Conservation (phyloP, 2,113 vertebrate species). For the Salvelinus namaycush region DNA sequence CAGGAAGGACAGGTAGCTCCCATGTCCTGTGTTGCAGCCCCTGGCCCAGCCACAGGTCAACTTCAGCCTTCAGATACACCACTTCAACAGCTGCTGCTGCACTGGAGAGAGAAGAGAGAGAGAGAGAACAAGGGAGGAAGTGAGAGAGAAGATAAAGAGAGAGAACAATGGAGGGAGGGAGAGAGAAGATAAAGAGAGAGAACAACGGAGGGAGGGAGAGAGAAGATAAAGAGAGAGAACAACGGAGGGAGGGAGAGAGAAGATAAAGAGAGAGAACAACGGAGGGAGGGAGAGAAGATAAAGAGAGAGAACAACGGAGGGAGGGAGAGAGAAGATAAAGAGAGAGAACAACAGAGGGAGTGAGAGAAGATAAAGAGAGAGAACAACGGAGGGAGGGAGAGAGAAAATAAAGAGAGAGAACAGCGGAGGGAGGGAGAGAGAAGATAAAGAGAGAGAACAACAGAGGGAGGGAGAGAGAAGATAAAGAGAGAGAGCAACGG, state of each 20-base stretch:
- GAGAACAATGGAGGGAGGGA: not conserved
- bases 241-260: too few species aligned
- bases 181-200: not conserved
- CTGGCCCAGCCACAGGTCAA: slow-evolving; percentile 70
- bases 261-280: too few species aligned
- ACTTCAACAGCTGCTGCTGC: slow-evolving; percentile 66
- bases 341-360: slow-evolving; percentile 18
- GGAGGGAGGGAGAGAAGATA: too few species aligned
- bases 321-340: slow-evolving; percentile 38
- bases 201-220: slow-evolving; percentile 6
- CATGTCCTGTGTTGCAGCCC: slow-evolving; percentile 85
- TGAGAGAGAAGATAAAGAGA: slow-evolving; percentile 41
- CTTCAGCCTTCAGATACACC: slow-evolving; percentile 49
- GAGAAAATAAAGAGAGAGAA: too few species aligned
- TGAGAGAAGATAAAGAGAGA: not conserved
- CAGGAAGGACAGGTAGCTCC: slow-evolving; percentile 69
- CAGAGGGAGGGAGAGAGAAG: too few species aligned
- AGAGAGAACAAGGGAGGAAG: slow-evolving; percentile 51
- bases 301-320: too few species aligned
- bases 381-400: too few species aligned
- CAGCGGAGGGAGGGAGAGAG: too few species aligned
- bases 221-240: slow-evolving; percentile 4
- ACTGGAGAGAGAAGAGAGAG: slow-evolving; percentile 77
- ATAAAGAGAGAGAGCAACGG: not conserved
- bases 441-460: slow-evolving; percentile 28